These are phyloP conservation scores for Nudaria mundana DNA, from an alignment of 2,888 invertebrate genomes.

Conservation along the genomic window DNA sequence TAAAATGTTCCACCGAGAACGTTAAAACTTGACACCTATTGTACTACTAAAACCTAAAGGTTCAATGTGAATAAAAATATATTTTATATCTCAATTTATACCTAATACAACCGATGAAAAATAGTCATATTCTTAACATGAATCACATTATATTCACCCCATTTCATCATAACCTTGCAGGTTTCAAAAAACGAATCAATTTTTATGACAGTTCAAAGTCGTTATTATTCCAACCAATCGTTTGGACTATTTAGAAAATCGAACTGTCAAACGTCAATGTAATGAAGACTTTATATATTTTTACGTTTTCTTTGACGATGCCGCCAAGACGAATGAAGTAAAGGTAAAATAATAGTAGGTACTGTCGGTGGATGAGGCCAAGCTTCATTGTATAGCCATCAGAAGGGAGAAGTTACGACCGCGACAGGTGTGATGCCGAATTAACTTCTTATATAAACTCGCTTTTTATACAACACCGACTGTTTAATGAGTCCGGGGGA, in stretches of 20 bases:
- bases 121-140: conserved; percentile 19
- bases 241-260: conserved; percentile 56
- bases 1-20: conserved; percentile 33
- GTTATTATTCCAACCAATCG: conserved; percentile 55
- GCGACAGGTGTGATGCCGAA: conserved; percentile 78
- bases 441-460: conserved; percentile 77
- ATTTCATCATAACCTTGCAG: conserved; percentile 33
- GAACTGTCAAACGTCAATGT: conserved; percentile 69
- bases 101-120: conserved; percentile 39
- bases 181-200: conserved; percentile 39
- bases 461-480: conserved; percentile 73
- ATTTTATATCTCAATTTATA: conserved; percentile 17
- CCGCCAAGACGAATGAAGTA: conserved; percentile 62
- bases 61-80: conserved; percentile 18
- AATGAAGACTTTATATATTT: conserved; percentile 70
- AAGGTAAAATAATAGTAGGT: conserved; percentile 64
- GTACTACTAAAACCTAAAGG: conserved; percentile 31
- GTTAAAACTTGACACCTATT: conserved; percentile 35
- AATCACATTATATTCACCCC: conserved; percentile 39
- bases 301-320: conserved; percentile 67
- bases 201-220: conserved; percentile 38
- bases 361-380: conserved; percentile 53
- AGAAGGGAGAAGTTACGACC: conserved; percentile 74
- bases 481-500: conserved; percentile 69
- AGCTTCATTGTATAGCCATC: conserved; percentile 73